These are phyloP conservation scores for Grus americana DNA, from an alignment of 2,113 vertebrate genomes.

Conservation along the genomic window DNA sequence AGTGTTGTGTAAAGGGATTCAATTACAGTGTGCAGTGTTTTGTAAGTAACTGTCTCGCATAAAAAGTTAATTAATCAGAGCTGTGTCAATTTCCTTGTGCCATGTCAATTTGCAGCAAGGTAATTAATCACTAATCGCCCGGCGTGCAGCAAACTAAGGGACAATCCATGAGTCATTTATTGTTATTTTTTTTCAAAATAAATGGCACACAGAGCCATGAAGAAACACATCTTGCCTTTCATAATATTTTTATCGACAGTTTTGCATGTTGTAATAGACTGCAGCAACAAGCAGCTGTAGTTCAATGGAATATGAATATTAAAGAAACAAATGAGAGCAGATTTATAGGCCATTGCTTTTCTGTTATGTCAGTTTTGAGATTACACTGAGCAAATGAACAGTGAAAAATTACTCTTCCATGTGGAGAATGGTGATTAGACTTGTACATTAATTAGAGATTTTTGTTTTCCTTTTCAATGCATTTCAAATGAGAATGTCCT, in stretches of 20 bases:
- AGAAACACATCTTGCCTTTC: conserved; percentile 80
- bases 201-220: conserved; percentile 70
- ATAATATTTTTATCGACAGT: conserved; percentile 83
- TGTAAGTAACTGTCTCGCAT: conserved; percentile 80
- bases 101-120: conserved; percentile 84
- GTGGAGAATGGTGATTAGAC: conserved; percentile 88
- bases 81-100: conserved; percentile 85
- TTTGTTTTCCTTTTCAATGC: conserved; percentile 82
- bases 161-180: conserved; percentile 77
- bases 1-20: conserved; percentile 74
- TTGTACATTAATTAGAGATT: conserved; percentile 89
- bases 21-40: conserved; percentile 77
- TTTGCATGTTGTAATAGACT: conserved; percentile 80
- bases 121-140: conserved; percentile 89
- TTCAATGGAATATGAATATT: conserved; percentile 85
- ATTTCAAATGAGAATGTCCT: conserved; percentile 81
- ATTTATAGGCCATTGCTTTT: conserved; percentile 83
- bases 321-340: conserved; percentile 81
- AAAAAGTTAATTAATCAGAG: conserved; percentile 89
- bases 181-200: conserved; percentile 72
- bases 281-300: conserved; percentile 79
- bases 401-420: conserved; percentile 87
- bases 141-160: conserved; percentile 75
- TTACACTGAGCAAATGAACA: conserved; percentile 85
- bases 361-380: conserved; percentile 85